These are phyloP conservation scores for Eretmocerus hayati DNA, from an alignment of 2,888 invertebrate species.

Conservation along the genomic window DNA sequence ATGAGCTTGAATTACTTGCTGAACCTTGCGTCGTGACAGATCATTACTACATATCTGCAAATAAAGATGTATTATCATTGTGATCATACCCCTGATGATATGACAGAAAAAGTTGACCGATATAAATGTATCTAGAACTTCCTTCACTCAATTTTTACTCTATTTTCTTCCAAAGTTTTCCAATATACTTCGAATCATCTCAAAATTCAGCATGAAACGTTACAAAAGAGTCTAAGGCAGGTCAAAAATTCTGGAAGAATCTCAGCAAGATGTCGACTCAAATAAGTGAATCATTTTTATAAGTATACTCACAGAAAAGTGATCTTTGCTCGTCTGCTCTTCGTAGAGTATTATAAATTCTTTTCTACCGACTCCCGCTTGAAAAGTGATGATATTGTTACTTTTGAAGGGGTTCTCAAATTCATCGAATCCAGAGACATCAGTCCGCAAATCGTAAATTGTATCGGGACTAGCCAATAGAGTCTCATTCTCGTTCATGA, in stretches of 20 bases:
- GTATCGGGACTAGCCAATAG: conserved; percentile 16
- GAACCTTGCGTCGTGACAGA: conserved; percentile 44
- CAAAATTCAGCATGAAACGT: too few relatives aligned
- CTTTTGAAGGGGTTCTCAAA: conserved; percentile 18
- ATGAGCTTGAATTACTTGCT: conserved; percentile 50
- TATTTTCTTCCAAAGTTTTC: too few relatives aligned
- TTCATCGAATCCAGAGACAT: conserved; percentile 6
- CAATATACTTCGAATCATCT: too few relatives aligned
- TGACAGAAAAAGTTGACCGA: too few relatives aligned
- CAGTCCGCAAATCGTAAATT: conserved; percentile 21
- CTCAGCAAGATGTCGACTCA: too few relatives aligned
- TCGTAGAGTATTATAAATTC: conserved; percentile 30
- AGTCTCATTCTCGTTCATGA: conserved; percentile 21
- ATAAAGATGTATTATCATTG: conserved; percentile 3
- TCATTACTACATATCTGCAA: conserved; percentile 37
- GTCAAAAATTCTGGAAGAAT: too few relatives aligned
- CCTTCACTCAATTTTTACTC: too few relatives aligned
- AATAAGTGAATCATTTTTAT: too few relatives aligned
- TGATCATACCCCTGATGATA: too few relatives aligned
- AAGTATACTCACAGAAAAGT: conserved; percentile 32
- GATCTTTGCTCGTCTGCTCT: conserved; percentile 26
- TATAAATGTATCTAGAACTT: too few relatives aligned
- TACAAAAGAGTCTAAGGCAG: too few relatives aligned
- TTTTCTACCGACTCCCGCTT: conserved; percentile 29
- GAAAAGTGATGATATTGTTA: conserved; percentile 24